Base-by-base conservation (phyloP, 1,140 invertebrate genomes). In the Drosophila sechellia region DNA sequence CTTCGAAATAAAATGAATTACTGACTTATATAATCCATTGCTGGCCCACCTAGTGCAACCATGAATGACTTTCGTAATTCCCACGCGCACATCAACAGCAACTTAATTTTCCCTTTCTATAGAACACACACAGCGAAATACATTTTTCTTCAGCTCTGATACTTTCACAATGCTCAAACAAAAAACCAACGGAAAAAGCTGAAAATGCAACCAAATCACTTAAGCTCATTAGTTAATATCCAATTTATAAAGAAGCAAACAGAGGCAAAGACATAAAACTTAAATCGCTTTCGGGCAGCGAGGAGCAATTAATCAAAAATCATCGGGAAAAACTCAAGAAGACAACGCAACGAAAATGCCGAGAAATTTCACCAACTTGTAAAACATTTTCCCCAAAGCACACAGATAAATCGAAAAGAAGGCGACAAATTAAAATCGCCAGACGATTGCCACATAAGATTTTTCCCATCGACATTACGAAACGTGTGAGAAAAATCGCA, bases 181-280 rank as follows among this genome's bases (percentile, higher is more conserved):
- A 34, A 48, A 73, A 52, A 40, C 12, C 10, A 46, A 43, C 8
- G 39, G 57, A 56, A 53, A 35, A 65, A 57, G 56, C 42, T 27
- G 42, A 40, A 57, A 42, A 43, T 49, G 48, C 55, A 35, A 77
- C 65, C 53, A 83, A 87, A 87, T 89, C 84, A 59, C 76, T 83
- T 87, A 87, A 87, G 84, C 83, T 89, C 83, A 87, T 87, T 87
- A 87, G 83, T 89, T 87, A 89, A 87, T 87, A 87, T 87, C 83
- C 79, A 87, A 89, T 87, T 87, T 89, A 89, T 89, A 89, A 73
- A 84, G 71, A 56, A 70, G 50, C 27, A 15, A 73, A 55, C 60
- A 49, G 46, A 49, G 57, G 54, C 53, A 50, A 46, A 69, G 49
- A 68, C 56, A 31, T 55, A 50, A 66, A 77, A 45, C 22, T 64